Evolutionary conservation across 2,113 vertebrate species (phyloP).

Genomic region (Barnardius zonarius): DNA sequence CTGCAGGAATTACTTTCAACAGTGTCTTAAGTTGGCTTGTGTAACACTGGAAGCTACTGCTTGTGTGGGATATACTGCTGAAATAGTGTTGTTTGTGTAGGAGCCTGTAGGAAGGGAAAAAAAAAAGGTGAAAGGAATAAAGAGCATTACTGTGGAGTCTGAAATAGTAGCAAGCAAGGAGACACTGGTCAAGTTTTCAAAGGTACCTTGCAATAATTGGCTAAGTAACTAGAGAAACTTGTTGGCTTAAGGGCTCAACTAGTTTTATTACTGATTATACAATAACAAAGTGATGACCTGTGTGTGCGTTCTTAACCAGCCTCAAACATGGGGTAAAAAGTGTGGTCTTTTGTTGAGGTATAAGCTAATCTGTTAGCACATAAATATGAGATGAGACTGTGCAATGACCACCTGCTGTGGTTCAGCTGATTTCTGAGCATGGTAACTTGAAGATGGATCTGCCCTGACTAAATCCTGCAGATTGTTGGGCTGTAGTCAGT

Average conservation of each 20-base stretch:
- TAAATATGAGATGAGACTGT: not conserved
- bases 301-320: not conserved
- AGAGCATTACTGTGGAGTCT: not conserved
- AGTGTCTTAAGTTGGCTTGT: not conserved
- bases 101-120: not conserved
- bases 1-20: not conserved
- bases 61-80: not conserved
- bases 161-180: not conserved
- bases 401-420: not conserved
- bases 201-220: not conserved
- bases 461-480: not conserved
- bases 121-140: not conserved
- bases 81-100: not conserved
- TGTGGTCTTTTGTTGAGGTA: not conserved
- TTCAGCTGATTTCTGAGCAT: not conserved
- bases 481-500: not conserved
- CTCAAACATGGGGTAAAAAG: not conserved
- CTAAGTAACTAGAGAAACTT: not conserved
- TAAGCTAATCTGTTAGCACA: not conserved
- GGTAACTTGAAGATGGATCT: not conserved
- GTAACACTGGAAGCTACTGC: not conserved
- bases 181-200: not conserved
- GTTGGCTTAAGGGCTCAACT: not conserved
- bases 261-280: not conserved
- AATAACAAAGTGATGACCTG: not conserved